phyloP scores from a whole-genome alignment of 2,888 invertebrate species.

The Gisinianus flammeolus region DNA sequence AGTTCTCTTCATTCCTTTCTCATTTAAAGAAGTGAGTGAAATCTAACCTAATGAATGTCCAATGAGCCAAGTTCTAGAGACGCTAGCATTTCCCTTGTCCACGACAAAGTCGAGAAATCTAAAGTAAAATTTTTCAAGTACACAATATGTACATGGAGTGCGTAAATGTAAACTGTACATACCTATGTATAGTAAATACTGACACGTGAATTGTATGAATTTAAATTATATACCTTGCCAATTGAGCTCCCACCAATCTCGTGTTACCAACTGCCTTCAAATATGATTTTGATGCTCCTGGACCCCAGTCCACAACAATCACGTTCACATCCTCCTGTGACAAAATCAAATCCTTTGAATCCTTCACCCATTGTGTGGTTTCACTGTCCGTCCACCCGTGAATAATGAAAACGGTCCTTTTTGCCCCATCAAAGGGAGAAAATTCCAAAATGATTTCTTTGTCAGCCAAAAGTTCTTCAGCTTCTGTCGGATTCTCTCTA shows the following conservation, averaged over 20 bases:
- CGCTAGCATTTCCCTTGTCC: conserved; percentile 46
- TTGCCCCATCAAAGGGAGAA: conserved; percentile 67
- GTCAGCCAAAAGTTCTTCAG: conserved; percentile 53
- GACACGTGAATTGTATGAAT: too few species aligned
- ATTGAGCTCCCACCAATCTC: conserved; percentile 66
- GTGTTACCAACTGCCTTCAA: conserved; percentile 67
- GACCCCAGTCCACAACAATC: conserved; percentile 71
- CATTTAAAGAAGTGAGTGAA: conserved; percentile 42
- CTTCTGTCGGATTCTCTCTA: conserved; percentile 17
- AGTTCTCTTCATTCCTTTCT: too few species aligned
- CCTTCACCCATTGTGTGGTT: conserved; percentile 67
- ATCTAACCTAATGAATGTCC: conserved; percentile 59
- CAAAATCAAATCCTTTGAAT: conserved; percentile 68
- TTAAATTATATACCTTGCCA: conserved; percentile 60
- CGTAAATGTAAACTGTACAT: neutral
- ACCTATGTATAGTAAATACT: too few species aligned
- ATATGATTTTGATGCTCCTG: conserved; percentile 70
- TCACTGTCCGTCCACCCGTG: conserved; percentile 72
- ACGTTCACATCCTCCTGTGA: conserved; percentile 69
- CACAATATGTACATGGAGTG: neutral
- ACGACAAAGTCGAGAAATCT: conserved; percentile 54
- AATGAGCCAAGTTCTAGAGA: conserved; percentile 54
- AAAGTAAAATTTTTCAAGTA: too few species aligned
- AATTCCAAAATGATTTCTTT: conserved; percentile 63
- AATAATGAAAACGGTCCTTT: conserved; percentile 68